A percentile compares a stretch with the other conserved stretches of the same genome.
Evolutionary conservation across 2,113 vertebrate species (phyloP).

Genomic region (Anhinga anhinga): DNA sequence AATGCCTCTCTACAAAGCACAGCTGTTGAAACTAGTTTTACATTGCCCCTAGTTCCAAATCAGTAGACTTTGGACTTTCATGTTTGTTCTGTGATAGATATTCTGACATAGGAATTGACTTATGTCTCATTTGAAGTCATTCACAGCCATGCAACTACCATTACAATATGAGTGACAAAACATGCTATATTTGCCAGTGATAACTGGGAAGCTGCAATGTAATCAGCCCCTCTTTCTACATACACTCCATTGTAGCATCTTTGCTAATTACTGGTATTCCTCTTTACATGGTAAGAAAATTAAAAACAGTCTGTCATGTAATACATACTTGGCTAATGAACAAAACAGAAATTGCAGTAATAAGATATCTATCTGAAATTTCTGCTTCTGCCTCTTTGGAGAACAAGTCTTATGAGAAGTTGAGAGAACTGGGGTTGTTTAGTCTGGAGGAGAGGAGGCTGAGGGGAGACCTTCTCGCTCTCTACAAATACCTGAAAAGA

Average conservation of each 20-base stretch:
- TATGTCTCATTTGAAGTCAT: background rate
- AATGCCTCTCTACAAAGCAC: background rate
- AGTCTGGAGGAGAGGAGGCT: too few relatives aligned
- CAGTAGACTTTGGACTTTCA: background rate
- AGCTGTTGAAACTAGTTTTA: background rate
- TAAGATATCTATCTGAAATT: background rate
- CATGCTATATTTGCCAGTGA: background rate
- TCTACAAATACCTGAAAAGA: too few relatives aligned
- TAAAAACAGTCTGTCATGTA: background rate
- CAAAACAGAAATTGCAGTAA: background rate
- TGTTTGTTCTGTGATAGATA: background rate
- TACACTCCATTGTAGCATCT: background rate
- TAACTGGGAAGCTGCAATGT: background rate
- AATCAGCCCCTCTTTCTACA: background rate
- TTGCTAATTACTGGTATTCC: background rate
- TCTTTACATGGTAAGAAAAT: background rate
- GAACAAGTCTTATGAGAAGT: too few relatives aligned
- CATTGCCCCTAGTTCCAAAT: background rate
- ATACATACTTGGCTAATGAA: background rate
- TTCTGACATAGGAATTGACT: background rate
- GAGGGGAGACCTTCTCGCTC: too few relatives aligned
- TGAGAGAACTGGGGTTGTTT: too few relatives aligned
- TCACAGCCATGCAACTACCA: background rate
- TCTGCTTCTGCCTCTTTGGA: too few relatives aligned
- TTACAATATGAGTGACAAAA: rapidly evolving